Conservation (phyloP, 2,888 invertebrate genomes). For the Brachypalpus laphriformis region DNA sequence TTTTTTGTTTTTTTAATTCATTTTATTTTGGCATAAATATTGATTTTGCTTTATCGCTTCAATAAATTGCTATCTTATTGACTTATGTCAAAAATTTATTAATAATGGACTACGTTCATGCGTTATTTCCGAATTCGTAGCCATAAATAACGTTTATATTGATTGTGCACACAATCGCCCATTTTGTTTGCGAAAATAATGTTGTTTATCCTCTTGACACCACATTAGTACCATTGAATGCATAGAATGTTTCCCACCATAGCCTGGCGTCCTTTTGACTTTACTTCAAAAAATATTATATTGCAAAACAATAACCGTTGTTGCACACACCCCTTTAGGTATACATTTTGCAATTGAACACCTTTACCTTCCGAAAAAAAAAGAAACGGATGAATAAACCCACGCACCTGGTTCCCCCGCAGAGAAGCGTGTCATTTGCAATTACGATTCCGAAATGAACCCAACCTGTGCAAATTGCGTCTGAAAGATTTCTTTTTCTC, state of each 20-base stretch:
- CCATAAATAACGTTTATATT: background rate
- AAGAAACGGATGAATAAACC: slow-evolving; percentile 1
- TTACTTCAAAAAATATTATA: background rate
- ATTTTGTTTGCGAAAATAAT: background rate
- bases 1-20: background rate
- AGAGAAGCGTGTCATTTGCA: background rate
- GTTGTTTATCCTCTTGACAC: background rate
- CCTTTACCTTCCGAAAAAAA: slow-evolving; percentile 29
- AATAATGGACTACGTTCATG: background rate
- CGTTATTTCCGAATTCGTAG: background rate
- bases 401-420: slow-evolving; percentile 28
- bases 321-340: too few species aligned
- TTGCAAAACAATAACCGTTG: background rate
- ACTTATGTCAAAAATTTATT: background rate
- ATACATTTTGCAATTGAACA: slow-evolving; percentile 21
- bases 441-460: slow-evolving; percentile 11
- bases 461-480: background rate
- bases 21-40: background rate
- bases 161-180: background rate
- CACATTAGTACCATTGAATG: background rate
- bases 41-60: slow-evolving; percentile 3
- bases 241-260: background rate
- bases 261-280: background rate
- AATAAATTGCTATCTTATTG: slow-evolving; percentile 17
- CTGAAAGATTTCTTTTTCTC: background rate